phyloP scores from a whole-genome alignment of 2,888 invertebrate genomes.

The Protonemura montana region DNA sequence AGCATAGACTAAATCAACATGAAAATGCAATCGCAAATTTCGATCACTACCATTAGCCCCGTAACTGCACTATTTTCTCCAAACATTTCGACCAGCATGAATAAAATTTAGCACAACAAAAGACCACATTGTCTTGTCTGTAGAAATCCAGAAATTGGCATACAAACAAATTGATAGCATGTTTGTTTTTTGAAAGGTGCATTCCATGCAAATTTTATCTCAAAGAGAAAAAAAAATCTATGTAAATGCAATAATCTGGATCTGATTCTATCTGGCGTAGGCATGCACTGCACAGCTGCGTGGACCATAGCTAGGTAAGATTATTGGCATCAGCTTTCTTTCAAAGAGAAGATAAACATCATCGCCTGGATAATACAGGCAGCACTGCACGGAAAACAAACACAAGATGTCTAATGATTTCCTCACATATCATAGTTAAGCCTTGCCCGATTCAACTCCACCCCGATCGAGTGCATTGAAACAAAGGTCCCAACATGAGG shows the following conservation, averaged over 20 bases:
- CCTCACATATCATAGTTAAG: background rate
- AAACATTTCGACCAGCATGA: background rate
- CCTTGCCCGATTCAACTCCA: background rate
- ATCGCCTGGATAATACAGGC: background rate
- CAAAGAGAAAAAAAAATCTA: background rate
- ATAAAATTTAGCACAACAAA: conserved; percentile 2
- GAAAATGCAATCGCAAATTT: background rate
- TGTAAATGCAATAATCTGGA: background rate
- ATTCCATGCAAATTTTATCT: background rate
- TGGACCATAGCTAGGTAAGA: background rate
- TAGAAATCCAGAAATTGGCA: background rate
- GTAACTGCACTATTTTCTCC: background rate
- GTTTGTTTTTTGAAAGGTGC: background rate
- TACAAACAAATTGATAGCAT: background rate
- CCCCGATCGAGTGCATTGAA: background rate
- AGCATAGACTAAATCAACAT: background rate
- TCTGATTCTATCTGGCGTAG: background rate
- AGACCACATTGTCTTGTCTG: background rate
- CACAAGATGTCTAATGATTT: background rate
- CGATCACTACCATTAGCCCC: background rate
- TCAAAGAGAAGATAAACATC: background rate
- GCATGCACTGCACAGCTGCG: background rate
- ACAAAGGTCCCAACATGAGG: background rate
- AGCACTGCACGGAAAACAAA: background rate
- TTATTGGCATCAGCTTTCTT: conserved; percentile 12